A percentile compares a stretch with the other conserved stretches of the same genome.
phyloP scores from a whole-genome alignment of 2,113 vertebrate genomes.

The Copsychus sechellarum region DNA sequence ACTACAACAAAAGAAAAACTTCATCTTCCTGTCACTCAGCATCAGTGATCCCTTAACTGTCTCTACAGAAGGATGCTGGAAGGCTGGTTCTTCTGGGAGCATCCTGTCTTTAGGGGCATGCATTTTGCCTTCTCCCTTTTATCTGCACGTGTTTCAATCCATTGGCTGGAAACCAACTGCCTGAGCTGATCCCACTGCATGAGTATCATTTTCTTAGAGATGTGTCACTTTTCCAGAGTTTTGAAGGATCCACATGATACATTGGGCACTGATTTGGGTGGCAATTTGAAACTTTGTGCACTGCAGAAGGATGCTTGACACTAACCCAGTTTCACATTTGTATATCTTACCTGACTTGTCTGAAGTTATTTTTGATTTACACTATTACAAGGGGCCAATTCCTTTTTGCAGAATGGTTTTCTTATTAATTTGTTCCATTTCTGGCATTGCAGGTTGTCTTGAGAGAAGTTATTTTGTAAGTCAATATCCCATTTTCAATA shows the following conservation, averaged over 20 bases:
- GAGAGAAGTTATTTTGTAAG: neutral
- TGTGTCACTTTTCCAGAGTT: neutral
- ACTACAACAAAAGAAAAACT: neutral
- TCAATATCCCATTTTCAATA: neutral
- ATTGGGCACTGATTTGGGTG: neutral
- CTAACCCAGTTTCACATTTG: neutral
- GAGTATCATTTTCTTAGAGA: neutral
- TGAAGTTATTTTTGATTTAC: neutral
- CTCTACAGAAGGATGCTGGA: neutral
- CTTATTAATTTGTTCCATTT: neutral
- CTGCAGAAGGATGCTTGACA: neutral
- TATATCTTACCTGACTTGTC: neutral
- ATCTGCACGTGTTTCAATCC: neutral
- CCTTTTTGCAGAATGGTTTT: neutral
- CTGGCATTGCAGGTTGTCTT: neutral
- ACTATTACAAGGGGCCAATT: neutral
- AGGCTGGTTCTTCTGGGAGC: neutral
- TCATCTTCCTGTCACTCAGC: neutral
- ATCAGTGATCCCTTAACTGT: neutral
- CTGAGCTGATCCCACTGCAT: neutral
- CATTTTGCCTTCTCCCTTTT: neutral
- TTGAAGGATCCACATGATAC: neutral
- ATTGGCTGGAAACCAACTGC: neutral
- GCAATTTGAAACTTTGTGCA: neutral
- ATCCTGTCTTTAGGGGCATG: neutral